Evolutionary conservation across 2,888 invertebrate genomes (phyloP).

Genomic region (Agriopis marginaria): DNA sequence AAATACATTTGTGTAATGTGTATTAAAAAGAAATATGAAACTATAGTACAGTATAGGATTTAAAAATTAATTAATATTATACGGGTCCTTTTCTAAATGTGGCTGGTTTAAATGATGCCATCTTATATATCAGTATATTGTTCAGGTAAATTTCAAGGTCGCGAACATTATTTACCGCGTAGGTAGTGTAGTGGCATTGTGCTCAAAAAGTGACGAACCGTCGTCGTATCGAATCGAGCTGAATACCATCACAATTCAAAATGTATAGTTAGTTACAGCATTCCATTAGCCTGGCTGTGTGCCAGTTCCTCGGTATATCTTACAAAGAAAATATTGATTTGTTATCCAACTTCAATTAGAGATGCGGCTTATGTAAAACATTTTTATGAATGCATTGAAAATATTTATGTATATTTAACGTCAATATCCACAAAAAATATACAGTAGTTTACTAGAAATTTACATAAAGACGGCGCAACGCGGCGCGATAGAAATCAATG

Average conservation of each 20-base stretch:
- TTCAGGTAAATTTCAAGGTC: slow-evolving; percentile 20
- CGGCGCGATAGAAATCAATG: too few species aligned
- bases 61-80: too few species aligned
- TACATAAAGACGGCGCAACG: too few species aligned
- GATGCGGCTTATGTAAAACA: slow-evolving; percentile 21
- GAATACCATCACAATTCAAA: slow-evolving; percentile 5
- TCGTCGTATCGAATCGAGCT: slow-evolving; percentile 16
- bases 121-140: neutral
- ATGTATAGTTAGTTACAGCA: slow-evolving; percentile 83
- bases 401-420: neutral
- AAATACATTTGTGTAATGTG: too few species aligned
- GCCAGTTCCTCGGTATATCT: slow-evolving; percentile 72
- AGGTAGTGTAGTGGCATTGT: slow-evolving; percentile 9
- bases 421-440: neutral
- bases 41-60: too few species aligned
- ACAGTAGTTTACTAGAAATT: too few species aligned
- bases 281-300: slow-evolving; percentile 89
- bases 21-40: too few species aligned
- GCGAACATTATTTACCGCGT: neutral
- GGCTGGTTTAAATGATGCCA: neutral
- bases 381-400: neutral
- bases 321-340: slow-evolving; percentile 17
- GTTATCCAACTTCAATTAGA: slow-evolving; percentile 10
- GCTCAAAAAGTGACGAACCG: neutral
- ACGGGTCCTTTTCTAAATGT: neutral